Evolutionary conservation across 2,113 vertebrate species (phyloP).

Genomic region (Oreochromis aureus): DNA sequence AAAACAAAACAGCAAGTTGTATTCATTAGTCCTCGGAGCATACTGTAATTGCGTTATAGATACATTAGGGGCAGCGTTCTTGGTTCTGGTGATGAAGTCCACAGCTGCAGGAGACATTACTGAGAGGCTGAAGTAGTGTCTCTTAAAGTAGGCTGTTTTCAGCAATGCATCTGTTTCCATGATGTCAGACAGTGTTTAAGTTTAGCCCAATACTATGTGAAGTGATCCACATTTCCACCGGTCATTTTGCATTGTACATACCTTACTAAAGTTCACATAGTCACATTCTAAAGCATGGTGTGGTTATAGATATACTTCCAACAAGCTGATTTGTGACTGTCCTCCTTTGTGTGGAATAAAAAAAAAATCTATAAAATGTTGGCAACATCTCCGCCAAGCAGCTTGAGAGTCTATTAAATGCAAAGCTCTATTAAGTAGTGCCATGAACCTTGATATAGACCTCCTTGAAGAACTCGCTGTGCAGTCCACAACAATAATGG

Average conservation of each 20-base stretch:
- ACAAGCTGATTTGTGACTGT: constrained; percentile 7
- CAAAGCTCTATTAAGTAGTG: constrained; percentile 53
- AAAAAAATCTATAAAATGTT: constrained; percentile 38
- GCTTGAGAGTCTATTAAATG: constrained; percentile 38
- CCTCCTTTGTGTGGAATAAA: not conserved
- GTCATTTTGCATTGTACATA: not conserved
- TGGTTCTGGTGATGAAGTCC: constrained; percentile 49
- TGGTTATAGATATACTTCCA: not conserved
- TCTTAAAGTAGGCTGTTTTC: constrained; percentile 31
- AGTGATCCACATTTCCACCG: not conserved
- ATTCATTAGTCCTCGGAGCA: constrained; percentile 55
- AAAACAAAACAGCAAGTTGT: constrained; percentile 40
- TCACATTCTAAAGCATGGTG: not conserved
- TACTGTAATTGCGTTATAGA: constrained; percentile 62
- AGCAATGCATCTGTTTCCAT: constrained; percentile 40
- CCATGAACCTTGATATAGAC: constrained; percentile 43
- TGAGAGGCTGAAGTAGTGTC: constrained; percentile 42
- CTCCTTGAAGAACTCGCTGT: constrained; percentile 12
- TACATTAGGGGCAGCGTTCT: constrained; percentile 56
- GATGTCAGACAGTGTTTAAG: constrained; percentile 20
- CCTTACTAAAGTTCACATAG: not conserved
- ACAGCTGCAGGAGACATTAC: constrained; percentile 38
- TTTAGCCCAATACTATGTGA: constrained; percentile 22
- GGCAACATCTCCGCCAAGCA: constrained; percentile 30
- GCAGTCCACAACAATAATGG: constrained; percentile 27